Percentiles rank a stretch among this genome's conserved stretches.
Conservation (phyloP, 2,888 invertebrate species). For the Syritta pipiens region DNA sequence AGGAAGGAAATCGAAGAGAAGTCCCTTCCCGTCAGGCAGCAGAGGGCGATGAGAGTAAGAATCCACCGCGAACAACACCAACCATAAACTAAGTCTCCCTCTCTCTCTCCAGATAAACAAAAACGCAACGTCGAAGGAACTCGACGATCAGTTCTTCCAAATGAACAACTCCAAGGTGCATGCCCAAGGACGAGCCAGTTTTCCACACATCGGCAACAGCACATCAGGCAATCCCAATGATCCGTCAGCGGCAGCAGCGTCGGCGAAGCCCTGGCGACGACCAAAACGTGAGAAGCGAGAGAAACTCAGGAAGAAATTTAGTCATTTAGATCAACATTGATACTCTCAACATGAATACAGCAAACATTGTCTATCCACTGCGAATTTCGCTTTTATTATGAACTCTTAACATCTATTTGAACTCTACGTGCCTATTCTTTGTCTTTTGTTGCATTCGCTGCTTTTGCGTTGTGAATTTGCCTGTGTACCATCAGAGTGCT, state of each 20-base stretch:
- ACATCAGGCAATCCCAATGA: conserved; percentile 70
- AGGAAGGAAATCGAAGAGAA: conserved; percentile 78
- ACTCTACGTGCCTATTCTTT: conserved; percentile 15
- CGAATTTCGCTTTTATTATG: conserved; percentile 10
- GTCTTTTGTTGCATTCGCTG: neutral
- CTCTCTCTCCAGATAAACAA: conserved; percentile 74
- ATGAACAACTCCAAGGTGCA: conserved; percentile 76
- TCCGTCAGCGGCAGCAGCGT: conserved; percentile 65
- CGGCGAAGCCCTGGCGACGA: conserved; percentile 89
- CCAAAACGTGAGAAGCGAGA: conserved; percentile 94
- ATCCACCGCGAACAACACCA: neutral
- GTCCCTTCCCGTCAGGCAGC: conserved; percentile 81
- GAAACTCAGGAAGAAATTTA: conserved; percentile 92
- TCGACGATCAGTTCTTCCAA: conserved; percentile 84
- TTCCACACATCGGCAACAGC: conserved; percentile 76
- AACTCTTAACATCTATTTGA: neutral
- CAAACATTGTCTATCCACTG: neutral
- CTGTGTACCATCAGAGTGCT: conserved; percentile 71
- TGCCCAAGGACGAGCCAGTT: conserved; percentile 77
- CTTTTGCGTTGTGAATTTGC: conserved; percentile 70
- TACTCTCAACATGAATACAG: no score
- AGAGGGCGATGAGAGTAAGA: conserved; percentile 81
- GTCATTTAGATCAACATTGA: conserved; percentile 90
- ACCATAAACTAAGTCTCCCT: neutral
- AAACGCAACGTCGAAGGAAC: conserved; percentile 80